Conservation (phyloP, 2,797 vertebrate species). For the Pagetopsis macropterus region DNA sequence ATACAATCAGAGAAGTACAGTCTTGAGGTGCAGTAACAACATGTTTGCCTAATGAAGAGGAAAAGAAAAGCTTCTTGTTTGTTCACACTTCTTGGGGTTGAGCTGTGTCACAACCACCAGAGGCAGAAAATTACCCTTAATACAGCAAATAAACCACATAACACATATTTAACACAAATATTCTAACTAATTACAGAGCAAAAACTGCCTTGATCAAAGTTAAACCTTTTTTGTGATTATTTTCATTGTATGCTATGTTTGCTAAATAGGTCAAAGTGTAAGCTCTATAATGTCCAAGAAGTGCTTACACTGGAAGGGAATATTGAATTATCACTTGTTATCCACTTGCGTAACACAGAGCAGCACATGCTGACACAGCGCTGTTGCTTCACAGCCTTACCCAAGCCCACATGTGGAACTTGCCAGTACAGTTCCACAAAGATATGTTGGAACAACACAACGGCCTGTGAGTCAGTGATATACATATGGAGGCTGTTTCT, state of each 20-base stretch:
- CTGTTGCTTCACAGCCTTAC: conserved; percentile 20
- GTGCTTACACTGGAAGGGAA: conserved; percentile 3
- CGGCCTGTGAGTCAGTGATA: neutral
- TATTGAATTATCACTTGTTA: conserved; percentile 47
- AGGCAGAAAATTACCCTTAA: neutral
- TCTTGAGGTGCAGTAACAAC: conserved; percentile 2
- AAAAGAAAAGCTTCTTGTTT: conserved; percentile 25
- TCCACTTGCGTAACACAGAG: conserved; percentile 53
- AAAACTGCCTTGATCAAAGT: neutral
- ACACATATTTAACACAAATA: neutral
- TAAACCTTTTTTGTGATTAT: neutral
- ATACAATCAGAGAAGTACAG: conserved; percentile 5
- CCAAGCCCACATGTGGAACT: neutral
- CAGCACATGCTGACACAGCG: conserved; percentile 39
- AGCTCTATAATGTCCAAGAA: neutral
- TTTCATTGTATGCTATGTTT: neutral
- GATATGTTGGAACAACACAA: neutral
- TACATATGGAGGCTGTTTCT: neutral
- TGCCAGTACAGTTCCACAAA: neutral
- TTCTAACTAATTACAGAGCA: neutral
- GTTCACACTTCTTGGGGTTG: neutral
- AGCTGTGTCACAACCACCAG: neutral
- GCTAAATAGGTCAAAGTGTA: neutral
- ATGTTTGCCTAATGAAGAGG: conserved; percentile 16
- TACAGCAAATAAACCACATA: neutral